Evolutionary conservation across 92 coral and sea anemone species (phyloP), one percentile per base, ranked within the genome.

Genomic region (Montipora capitata): DNA sequence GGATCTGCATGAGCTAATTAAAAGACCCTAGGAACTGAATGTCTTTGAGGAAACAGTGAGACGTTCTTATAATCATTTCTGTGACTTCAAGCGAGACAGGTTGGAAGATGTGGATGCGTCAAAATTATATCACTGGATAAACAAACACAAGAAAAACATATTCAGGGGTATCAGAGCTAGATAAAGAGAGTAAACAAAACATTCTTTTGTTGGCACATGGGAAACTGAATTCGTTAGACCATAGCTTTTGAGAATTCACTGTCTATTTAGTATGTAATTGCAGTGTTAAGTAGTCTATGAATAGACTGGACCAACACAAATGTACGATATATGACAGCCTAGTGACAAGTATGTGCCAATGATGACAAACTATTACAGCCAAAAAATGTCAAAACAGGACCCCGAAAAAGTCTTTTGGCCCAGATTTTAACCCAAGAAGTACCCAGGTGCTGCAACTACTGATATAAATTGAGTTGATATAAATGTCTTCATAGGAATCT

Each of bases 71-170:
- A 85, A 63, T 39, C 89, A 85, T 59, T 85, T 85, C 89, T 61
- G 52, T 59, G 61, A 59, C 79, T 35, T 74, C 56, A 78, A 88
- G 68, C 68, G 83, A 76, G 82, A 88, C 74, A 54, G 88, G 18
- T 68, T 88, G 75, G 45, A 67, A 42, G 72, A 82, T 11, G 57
- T 88, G 78, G 20, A 88, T 74, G 71, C 70, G 77, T 58, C 71
- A 68, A 85, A 42, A 74, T 80, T 88, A 54, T 56, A 80, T 81
- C 69, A 73, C 12, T 81, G 81, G 87, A 87, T 87, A 39, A 87
- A 87, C 35, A 79, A 45, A 5, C 83, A 65, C 77, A 81, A 72
- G 71, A 88, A 73, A 40, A 80, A 80, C 63, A 62, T 79, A 43
- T 56, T 56, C 68, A 49, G 69, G 77, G 77, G 86, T 54, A 81